Percentiles rank a stretch among this genome's conserved stretches.
phyloP scores from a whole-genome alignment of 2,888 invertebrate species.

The Hesperia comma region DNA sequence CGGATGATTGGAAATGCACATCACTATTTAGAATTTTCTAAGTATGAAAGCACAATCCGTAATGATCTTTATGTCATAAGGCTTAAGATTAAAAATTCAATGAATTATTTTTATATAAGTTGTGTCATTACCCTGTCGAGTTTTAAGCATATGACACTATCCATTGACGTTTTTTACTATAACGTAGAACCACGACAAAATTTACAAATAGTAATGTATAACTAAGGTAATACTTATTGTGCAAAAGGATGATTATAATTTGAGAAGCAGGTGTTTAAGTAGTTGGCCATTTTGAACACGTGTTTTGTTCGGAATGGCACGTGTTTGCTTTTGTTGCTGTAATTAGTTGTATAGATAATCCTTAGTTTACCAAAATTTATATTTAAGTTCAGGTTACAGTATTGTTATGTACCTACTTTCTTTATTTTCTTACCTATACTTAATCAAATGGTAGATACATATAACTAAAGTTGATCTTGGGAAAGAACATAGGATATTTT shows the following conservation, averaged over 20 bases:
- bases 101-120: neutral
- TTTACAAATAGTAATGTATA: neutral
- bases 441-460: too few species aligned
- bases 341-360: slow-evolving; percentile 28
- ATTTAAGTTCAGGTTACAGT: too few species aligned
- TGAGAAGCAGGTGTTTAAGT: slow-evolving; percentile 18
- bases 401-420: too few species aligned
- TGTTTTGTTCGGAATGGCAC: slow-evolving; percentile 18
- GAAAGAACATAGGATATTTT: too few species aligned
- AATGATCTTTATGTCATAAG: neutral
- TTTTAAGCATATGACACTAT: neutral
- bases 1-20: slow-evolving; percentile 11
- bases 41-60: neutral
- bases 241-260: slow-evolving; percentile 5
- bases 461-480: too few species aligned
- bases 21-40: slow-evolving; percentile 4
- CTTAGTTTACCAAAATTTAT: neutral
- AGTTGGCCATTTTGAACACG: slow-evolving; percentile 29
- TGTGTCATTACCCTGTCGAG: neutral
- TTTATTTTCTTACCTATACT: too few species aligned
- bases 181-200: neutral
- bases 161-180: slow-evolving; percentile 1
- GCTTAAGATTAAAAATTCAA: neutral
- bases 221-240: neutral
- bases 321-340: slow-evolving; percentile 20